These are phyloP conservation scores for Macrostomum lignano DNA, from an alignment of 1,140 invertebrate genomes.

Conservation along the genomic window DNA sequence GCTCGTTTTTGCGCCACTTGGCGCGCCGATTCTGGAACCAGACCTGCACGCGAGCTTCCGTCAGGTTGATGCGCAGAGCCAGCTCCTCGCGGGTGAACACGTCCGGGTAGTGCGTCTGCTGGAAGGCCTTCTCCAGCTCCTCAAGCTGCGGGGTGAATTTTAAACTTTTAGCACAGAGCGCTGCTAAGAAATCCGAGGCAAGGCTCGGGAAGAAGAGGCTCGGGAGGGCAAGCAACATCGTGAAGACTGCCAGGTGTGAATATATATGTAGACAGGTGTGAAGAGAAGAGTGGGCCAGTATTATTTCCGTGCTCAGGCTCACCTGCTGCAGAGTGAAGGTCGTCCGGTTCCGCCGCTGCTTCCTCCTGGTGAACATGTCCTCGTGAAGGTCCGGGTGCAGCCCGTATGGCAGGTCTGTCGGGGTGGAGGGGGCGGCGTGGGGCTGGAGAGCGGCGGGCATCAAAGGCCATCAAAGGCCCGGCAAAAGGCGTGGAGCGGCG, in stretches of 20 bases:
- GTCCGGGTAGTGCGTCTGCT: slow-evolving; percentile 97
- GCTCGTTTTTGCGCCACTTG: slow-evolving; percentile 18
- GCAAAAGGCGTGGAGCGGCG: no score
- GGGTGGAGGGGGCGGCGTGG: no score
- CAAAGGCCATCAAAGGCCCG: no score
- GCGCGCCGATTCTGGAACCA: slow-evolving; percentile 28
- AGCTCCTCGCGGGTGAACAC: slow-evolving; percentile 98
- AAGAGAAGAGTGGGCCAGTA: background rate
- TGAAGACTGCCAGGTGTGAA: no score
- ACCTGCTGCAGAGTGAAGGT: slow-evolving; percentile 86
- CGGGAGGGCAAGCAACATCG: no score
- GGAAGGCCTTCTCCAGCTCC: slow-evolving; percentile 91
- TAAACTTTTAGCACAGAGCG: no score
- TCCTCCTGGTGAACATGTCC: slow-evolving; percentile 73
- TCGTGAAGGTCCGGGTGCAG: slow-evolving; percentile 57
- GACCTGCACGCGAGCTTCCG: slow-evolving; percentile 98
- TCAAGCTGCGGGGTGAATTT: slow-evolving; percentile 49
- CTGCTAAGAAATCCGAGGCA: no score
- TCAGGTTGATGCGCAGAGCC: slow-evolving; percentile 88
- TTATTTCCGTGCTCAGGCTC: slow-evolving; percentile 10
- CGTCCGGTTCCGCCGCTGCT: slow-evolving; percentile 71
- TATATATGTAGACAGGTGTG: no score
- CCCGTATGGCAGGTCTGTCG: no score
- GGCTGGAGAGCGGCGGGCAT: no score
- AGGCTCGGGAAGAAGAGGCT: no score